Conservation (phyloP, 2,797 vertebrate species). For the Thalassophryne amazonica region DNA sequence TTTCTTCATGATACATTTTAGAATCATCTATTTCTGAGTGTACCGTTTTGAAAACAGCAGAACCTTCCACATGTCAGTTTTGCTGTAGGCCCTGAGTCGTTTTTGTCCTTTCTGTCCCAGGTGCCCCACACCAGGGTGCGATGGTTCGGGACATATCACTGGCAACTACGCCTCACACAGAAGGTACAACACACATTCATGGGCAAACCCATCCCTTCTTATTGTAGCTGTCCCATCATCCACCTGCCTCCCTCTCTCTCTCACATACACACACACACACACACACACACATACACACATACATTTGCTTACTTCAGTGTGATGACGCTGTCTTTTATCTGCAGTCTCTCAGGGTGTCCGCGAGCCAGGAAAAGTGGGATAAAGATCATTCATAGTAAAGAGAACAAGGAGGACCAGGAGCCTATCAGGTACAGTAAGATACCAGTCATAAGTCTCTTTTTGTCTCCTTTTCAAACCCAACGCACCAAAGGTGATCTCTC, state of each 20-base stretch:
- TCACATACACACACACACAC: background rate
- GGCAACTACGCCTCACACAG: conserved; percentile 99
- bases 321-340: conserved; percentile 49
- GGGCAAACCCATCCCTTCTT: background rate
- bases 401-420: conserved; percentile 99
- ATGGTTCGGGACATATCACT: conserved; percentile 98
- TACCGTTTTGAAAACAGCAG: no score
- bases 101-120: conserved; percentile 81
- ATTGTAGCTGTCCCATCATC: background rate
- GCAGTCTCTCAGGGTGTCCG: conserved; percentile 98
- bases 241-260: background rate
- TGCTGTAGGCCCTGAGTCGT: conserved; percentile 66
- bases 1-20: no score
- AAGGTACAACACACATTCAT: conserved; percentile 81
- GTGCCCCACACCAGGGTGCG: conserved; percentile 98
- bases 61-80: background rate
- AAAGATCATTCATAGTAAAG: conserved; percentile 98
- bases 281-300: background rate
- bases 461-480: conserved; percentile 12
- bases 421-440: conserved; percentile 89
- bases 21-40: no score
- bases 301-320: background rate
- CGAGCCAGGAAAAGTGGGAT: conserved; percentile 97
- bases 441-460: conserved; percentile 44
- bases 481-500: conserved; percentile 3